Conservation (phyloP, 2,888 invertebrate species). For the Chromoteleia sp. region DNA sequence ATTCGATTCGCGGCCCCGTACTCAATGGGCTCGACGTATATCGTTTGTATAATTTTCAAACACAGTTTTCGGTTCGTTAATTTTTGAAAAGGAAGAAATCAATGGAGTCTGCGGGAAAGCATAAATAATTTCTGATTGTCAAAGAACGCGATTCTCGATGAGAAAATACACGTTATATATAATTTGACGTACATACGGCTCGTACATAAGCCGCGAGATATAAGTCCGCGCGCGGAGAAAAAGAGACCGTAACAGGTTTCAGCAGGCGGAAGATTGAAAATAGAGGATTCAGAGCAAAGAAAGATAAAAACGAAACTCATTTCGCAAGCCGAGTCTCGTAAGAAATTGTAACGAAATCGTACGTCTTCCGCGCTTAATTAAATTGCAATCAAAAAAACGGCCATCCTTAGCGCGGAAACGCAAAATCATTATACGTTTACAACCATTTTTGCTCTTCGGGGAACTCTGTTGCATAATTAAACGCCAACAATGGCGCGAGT, state of each 20-base stretch:
- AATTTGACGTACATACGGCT: conserved; percentile 20
- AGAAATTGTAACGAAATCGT: conserved; percentile 65
- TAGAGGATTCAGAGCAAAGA: conserved; percentile 40
- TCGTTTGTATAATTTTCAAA: not conserved
- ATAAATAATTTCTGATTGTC: conserved; percentile 44
- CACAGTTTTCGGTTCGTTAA: conserved; percentile 28
- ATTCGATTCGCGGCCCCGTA: too few relatives aligned
- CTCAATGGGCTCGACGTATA: too few relatives aligned
- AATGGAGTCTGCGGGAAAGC: not conserved
- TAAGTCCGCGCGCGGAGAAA: conserved; percentile 24
- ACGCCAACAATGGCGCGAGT: conserved; percentile 19
- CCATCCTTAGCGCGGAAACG: conserved; percentile 45
- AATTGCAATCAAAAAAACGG: conserved; percentile 74
- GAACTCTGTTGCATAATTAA: conserved; percentile 43
- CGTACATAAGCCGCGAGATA: conserved; percentile 26
- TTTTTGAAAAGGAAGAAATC: conserved; percentile 27
- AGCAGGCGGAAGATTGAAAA: conserved; percentile 56
- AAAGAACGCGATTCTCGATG: conserved; percentile 36
- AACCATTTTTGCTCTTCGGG: conserved; percentile 18
- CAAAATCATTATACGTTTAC: conserved; percentile 12
- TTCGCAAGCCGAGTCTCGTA: conserved; percentile 51
- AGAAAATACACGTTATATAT: conserved; percentile 42
- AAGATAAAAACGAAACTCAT: conserved; percentile 66
- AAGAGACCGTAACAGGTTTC: conserved; percentile 49
- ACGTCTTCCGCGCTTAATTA: conserved; percentile 74